Evolutionary conservation across 2,113 vertebrate genomes (phyloP).

Genomic region (Lepisosteus osseus): DNA sequence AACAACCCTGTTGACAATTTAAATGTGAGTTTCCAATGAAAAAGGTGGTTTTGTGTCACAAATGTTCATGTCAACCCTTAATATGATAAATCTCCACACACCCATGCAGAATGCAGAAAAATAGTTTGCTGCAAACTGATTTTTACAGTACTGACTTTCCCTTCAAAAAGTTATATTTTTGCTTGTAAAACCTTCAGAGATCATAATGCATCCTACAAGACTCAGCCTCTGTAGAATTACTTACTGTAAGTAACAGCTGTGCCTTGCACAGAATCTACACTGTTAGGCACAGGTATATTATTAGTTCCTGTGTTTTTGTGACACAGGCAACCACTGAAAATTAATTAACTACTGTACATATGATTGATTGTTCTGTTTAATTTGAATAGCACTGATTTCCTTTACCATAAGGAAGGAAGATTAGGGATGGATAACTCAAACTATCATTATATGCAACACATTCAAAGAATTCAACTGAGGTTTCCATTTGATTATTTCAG

Average conservation of each 20-base stretch:
- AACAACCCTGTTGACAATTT: background rate
- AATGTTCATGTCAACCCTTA: background rate
- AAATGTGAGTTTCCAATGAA: background rate
- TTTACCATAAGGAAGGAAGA: background rate
- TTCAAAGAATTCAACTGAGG: too few species aligned
- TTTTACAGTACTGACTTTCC: too few species aligned
- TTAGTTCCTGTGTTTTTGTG: slow-evolving; percentile 3
- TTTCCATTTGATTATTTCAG: too few species aligned
- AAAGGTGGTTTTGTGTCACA: background rate
- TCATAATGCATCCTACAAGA: background rate
- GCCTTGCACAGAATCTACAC: background rate
- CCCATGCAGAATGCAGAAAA: background rate
- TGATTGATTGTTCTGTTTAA: background rate
- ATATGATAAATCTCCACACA: background rate
- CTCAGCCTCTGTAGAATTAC: too few species aligned
- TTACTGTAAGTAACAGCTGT: too few species aligned
- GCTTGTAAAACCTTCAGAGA: background rate
- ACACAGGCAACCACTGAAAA: background rate
- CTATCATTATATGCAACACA: background rate
- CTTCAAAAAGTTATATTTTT: too few species aligned
- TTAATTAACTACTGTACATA: background rate
- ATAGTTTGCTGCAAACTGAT: too few species aligned
- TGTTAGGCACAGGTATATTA: slow-evolving; percentile 1
- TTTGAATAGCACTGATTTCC: slow-evolving; percentile 4
- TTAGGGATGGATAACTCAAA: background rate